Percentiles rank a stretch among this genome's conserved stretches.
phyloP scores from a whole-genome alignment of 2,113 vertebrate species.

The Trematomus loennbergii region DNA sequence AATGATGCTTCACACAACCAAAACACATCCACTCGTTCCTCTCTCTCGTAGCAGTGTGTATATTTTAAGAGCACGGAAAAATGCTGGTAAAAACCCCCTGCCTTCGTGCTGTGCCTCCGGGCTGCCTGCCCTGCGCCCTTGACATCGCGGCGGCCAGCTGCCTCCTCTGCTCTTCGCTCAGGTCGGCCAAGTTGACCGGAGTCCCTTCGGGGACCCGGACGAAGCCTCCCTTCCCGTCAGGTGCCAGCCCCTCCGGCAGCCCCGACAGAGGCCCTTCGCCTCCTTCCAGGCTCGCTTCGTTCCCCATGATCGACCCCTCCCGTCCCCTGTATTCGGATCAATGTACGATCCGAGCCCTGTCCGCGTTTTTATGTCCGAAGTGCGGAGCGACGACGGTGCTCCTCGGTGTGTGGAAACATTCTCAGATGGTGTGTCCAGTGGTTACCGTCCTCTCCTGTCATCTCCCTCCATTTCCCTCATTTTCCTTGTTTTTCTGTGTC shows the following conservation, averaged over 20 bases:
- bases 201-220: conserved; percentile 84
- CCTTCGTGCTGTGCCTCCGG: conserved; percentile 89
- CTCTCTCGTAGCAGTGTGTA: neutral
- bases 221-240: conserved; percentile 87
- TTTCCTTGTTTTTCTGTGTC: conserved; percentile 67
- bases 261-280: conserved; percentile 87
- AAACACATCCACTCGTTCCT: conserved; percentile 45
- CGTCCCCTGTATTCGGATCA: conserved; percentile 67
- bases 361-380: conserved; percentile 67
- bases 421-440: conserved; percentile 55
- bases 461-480: conserved; percentile 15
- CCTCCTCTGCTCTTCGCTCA: conserved; percentile 93
- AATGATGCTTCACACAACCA: conserved; percentile 57
- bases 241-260: conserved; percentile 89
- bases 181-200: conserved; percentile 90
- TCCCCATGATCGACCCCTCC: conserved; percentile 91
- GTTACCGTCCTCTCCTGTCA: conserved; percentile 41
- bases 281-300: conserved; percentile 95
- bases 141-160: conserved; percentile 94
- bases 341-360: conserved; percentile 54
- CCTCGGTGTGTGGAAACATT: conserved; percentile 65
- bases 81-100: conserved; percentile 72
- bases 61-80: conserved; percentile 12
- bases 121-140: conserved; percentile 93
- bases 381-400: conserved; percentile 43